A percentile compares a stretch with the other conserved stretches of the same genome.
phyloP scores from a whole-genome alignment of 2,888 invertebrate species.

The Drosophila rellima region DNA sequence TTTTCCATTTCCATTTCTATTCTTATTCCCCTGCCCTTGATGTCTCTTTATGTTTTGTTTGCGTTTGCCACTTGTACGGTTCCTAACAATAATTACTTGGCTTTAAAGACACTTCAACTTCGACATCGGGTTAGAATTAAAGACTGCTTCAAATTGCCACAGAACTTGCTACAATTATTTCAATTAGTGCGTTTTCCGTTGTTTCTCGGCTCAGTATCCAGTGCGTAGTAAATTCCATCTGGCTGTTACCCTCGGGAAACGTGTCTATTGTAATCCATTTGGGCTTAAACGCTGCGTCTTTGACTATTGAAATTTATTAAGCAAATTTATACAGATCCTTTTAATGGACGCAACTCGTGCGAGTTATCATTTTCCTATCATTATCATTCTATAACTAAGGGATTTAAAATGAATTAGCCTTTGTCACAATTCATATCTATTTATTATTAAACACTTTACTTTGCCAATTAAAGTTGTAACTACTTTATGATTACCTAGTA shows the following conservation, averaged over 20 bases:
- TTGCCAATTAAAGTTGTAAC: not conserved
- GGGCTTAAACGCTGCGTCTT: slow-evolving; percentile 49
- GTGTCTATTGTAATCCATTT: slow-evolving; percentile 68
- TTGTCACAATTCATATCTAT: too few relatives aligned
- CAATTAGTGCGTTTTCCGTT: slow-evolving; percentile 22
- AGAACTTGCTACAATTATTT: slow-evolving; percentile 16
- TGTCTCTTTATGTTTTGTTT: slow-evolving; percentile 48
- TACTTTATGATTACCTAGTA: not conserved
- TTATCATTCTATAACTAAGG: not conserved
- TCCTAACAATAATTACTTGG: slow-evolving; percentile 27
- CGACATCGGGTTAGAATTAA: slow-evolving; percentile 22
- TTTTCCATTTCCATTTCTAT: not conserved
- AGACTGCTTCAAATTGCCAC: slow-evolving; percentile 34
- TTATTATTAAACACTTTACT: not conserved
- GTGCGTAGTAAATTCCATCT: slow-evolving; percentile 14
- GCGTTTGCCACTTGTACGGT: slow-evolving; percentile 14
- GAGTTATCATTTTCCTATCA: not conserved
- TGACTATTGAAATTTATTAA: slow-evolving; percentile 47
- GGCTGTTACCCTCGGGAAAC: slow-evolving; percentile 37
- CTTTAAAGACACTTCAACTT: slow-evolving; percentile 6
- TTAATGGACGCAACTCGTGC: slow-evolving; percentile 49
- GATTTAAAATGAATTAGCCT: too few relatives aligned
- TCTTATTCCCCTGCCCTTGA: slow-evolving; percentile 21
- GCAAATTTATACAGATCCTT: slow-evolving; percentile 50
- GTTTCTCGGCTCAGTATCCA: slow-evolving; percentile 1